phyloP scores from a whole-genome alignment of 2,113 vertebrate species.

The Atherinomorus stipes region DNA sequence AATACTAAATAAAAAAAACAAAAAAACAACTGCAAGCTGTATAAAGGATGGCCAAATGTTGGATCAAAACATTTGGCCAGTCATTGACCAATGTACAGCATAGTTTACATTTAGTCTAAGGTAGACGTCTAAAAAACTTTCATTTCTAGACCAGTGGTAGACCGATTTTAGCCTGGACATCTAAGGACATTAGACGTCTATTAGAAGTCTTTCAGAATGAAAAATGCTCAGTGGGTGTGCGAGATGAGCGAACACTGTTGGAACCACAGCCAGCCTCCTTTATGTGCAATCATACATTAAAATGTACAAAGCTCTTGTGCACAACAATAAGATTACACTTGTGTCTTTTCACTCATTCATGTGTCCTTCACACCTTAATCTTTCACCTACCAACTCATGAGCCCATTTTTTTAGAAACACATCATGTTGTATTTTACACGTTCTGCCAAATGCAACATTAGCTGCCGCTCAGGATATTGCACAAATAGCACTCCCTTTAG shows the following conservation, averaged over 20 bases:
- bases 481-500: conserved; percentile 23
- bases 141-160: too few relatives aligned
- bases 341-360: conserved; percentile 16
- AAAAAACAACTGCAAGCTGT: too few relatives aligned
- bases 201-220: too few relatives aligned
- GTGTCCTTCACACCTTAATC: conserved; percentile 12
- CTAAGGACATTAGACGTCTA: too few relatives aligned
- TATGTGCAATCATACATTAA: conserved; percentile 3
- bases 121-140: too few relatives aligned
- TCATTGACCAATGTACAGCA: too few relatives aligned
- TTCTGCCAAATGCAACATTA: conserved; percentile 10
- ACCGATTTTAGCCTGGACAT: too few relatives aligned
- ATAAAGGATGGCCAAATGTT: too few relatives aligned
- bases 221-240: too few relatives aligned
- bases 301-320: neutral
- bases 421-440: neutral
- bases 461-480: conserved; percentile 22
- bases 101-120: too few relatives aligned
- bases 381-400: neutral
- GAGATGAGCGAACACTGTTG: conserved; percentile 31
- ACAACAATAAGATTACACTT: neutral
- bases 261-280: conserved; percentile 55
- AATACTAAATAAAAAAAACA: too few relatives aligned
- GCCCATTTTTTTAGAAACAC: neutral
- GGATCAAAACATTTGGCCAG: too few relatives aligned